Evolutionary conservation across 2,797 vertebrate species (phyloP), one percentile per base, ranked within the genome.

Genomic region (Scarus forsteni): DNA sequence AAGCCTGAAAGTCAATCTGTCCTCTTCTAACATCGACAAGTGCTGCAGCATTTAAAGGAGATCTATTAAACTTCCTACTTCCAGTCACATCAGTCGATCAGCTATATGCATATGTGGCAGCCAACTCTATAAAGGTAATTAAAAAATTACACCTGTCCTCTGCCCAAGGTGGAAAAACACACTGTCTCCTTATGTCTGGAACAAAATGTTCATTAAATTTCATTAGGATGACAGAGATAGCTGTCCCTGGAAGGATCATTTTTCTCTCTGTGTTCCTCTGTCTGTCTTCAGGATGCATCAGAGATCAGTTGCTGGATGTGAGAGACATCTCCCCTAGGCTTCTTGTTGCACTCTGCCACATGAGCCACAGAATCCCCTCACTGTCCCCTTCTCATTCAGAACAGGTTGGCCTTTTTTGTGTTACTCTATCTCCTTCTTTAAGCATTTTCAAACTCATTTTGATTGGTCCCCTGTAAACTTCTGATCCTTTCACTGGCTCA

Each of bases 131-230:
- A 79, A 85, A 75, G 67, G 79, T 75, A 52, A 83, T 85, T 84
- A 59, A 7, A 15, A 48, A 75, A 77, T 67, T 67, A 66, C 79
- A 84, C 72, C 39, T 79, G 65, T 85, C 75, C 48, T 62, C 75
- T 65, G 38, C 11, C 77, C 89, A 86, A 85, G 81, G 69, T 84
- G 72, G 52, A 78, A 83, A 79, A 84, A 86, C 72, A 79, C 79
- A 77, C 36, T 27, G 63, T 15, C n/a, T 19, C 51, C 74, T n/a
- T n/a, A 38, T 58, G 49, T 81, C 70, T 75, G 78, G 84, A 78
- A 85, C 75, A 85, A 85, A 86, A 64, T n/a, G 7, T 71, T 75
- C 60, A 80, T 89, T 84, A 75, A 77, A 70, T 64, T 56, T 66
- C 64, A 85, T 87, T 79, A 77, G 43, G 60, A 76, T 9, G 16